A percentile compares a stretch with the other conserved stretches of the same genome.
Conservation (phyloP, 2,113 vertebrate species). For the Caracal caracal region DNA sequence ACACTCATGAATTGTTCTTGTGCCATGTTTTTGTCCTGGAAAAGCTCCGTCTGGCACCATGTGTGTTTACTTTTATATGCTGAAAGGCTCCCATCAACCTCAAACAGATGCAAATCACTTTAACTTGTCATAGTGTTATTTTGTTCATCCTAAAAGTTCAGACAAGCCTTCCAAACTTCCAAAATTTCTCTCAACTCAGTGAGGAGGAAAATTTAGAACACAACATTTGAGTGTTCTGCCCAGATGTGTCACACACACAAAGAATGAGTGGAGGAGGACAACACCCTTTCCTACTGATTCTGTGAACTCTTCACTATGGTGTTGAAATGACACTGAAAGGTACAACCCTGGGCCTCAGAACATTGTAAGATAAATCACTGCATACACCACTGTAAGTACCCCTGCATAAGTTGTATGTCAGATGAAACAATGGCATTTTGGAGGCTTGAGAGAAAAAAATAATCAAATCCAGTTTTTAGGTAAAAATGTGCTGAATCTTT, state of each 20-base stretch:
- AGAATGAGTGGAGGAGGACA: constrained; percentile 42
- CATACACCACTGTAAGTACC: background rate
- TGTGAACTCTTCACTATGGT: background rate
- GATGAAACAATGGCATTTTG: background rate
- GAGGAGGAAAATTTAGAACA: constrained; percentile 67
- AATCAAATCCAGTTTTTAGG: constrained; percentile 55
- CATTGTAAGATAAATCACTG: background rate
- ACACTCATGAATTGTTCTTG: background rate
- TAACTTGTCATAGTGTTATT: constrained; percentile 61
- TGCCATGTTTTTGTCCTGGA: constrained; percentile 37
- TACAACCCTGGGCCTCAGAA: background rate
- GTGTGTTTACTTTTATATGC: constrained; percentile 40
- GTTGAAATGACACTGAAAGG: constrained; percentile 19
- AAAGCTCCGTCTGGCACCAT: constrained; percentile 57
- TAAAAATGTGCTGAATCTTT: constrained; percentile 56
- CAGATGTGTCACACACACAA: constrained; percentile 69
- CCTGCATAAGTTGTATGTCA: background rate
- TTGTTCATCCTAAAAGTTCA: constrained; percentile 69
- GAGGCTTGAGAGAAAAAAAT: background rate
- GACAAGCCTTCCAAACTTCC: constrained; percentile 60
- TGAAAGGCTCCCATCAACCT: constrained; percentile 62
- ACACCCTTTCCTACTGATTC: constrained; percentile 59
- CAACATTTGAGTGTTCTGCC: constrained; percentile 60
- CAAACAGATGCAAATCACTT: constrained; percentile 71
- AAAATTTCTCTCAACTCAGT: constrained; percentile 67